Conservation (phyloP, 2,113 vertebrate genomes). For the Peromyscus leucopus region DNA sequence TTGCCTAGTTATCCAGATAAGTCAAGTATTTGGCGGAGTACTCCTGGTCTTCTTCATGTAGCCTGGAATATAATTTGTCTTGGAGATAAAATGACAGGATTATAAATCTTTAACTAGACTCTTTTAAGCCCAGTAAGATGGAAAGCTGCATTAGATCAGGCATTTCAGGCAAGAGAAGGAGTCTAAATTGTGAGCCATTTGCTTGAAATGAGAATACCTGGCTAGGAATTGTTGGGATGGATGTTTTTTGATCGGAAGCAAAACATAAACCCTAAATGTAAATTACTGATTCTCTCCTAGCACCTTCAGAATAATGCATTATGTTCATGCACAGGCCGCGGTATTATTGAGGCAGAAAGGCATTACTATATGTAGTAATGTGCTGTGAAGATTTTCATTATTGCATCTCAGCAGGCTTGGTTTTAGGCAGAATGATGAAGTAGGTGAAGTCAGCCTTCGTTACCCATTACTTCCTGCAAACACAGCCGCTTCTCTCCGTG, state of each 20-base stretch:
- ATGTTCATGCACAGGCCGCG: neutral
- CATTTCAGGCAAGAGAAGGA: conserved; percentile 40
- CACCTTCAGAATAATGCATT: conserved; percentile 53
- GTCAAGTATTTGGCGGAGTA: conserved; percentile 42
- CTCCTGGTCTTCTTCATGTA: neutral
- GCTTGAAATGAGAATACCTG: conserved; percentile 27
- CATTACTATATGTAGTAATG: conserved; percentile 71
- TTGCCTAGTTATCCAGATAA: conserved; percentile 47
- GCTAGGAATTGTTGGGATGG: neutral
- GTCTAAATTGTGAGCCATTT: conserved; percentile 74
- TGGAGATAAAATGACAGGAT: conserved; percentile 69
- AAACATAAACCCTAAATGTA: conserved; percentile 59
- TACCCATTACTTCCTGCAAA: neutral
- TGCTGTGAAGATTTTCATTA: conserved; percentile 78
- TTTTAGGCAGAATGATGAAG: conserved; percentile 72
- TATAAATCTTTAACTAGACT: conserved; percentile 75
- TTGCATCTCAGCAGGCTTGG: conserved; percentile 68
- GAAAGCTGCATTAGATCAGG: conserved; percentile 73
- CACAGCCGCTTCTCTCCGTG: neutral
- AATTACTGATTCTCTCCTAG: conserved; percentile 73
- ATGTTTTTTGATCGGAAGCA: conserved; percentile 65
- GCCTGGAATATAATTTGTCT: conserved; percentile 77
- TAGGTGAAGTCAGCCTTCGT: conserved; percentile 39
- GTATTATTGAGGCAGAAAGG: conserved; percentile 73
- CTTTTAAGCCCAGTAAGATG: conserved; percentile 69